Conservation (phyloP, 2,113 vertebrate genomes). For the Epinephelus cyanopodus region DNA sequence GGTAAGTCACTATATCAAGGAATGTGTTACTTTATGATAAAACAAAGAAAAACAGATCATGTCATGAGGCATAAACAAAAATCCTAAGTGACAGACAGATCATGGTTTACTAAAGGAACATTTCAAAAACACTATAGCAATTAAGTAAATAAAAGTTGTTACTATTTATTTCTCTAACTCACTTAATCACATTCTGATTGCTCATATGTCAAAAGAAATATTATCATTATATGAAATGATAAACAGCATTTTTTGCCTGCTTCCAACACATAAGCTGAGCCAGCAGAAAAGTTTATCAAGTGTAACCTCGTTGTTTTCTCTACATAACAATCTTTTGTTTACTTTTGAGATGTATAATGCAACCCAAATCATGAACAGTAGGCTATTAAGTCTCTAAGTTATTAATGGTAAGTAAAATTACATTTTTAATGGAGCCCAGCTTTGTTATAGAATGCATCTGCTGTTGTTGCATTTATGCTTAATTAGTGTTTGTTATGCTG, state of each 20-base stretch:
- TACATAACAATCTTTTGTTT: slow-evolving; percentile 45
- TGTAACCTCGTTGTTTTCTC: slow-evolving; percentile 14
- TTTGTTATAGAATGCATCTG: slow-evolving; percentile 43
- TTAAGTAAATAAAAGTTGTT: neutral
- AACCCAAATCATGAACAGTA: slow-evolving; percentile 32
- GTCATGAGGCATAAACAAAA: neutral
- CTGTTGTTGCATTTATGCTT: slow-evolving; percentile 40
- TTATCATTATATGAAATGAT: neutral
- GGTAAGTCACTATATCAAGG: too few species aligned
- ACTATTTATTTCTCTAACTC: neutral
- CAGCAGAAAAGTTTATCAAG: slow-evolving; percentile 40
- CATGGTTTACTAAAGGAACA: neutral
- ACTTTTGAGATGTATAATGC: slow-evolving; percentile 26
- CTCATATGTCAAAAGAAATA: neutral
- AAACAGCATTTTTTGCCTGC: neutral
- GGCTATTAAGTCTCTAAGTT: slow-evolving; percentile 38
- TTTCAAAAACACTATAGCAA: neutral
- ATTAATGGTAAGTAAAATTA: slow-evolving; percentile 50
- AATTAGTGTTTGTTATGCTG: slow-evolving; percentile 47
- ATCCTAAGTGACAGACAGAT: neutral
- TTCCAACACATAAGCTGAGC: slow-evolving; percentile 18
- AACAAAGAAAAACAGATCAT: neutral
- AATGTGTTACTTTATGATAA: too few species aligned
- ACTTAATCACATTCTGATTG: neutral
- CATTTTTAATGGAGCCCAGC: slow-evolving; percentile 52